These are phyloP conservation scores for Spodoptera litura DNA, from an alignment of 1,140 invertebrate species.

Conservation along the genomic window DNA sequence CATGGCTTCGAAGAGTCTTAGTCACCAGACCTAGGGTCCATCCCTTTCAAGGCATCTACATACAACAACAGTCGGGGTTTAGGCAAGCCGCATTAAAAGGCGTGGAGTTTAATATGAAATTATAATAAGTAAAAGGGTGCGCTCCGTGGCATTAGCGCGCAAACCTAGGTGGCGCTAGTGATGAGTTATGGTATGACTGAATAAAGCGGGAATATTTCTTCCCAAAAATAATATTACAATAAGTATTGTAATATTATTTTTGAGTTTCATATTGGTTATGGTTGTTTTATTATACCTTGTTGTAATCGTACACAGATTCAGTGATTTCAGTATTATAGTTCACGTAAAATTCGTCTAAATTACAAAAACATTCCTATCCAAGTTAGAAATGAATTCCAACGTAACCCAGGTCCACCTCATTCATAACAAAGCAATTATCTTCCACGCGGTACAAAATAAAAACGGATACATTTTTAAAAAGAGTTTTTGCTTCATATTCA, in stretches of 20 bases:
- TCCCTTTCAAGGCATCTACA: slow-evolving; percentile 44
- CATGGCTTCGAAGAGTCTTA: neutral
- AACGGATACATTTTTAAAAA: neutral
- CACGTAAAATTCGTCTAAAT: no score
- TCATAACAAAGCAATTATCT: no score
- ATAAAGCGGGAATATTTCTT: neutral
- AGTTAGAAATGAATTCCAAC: no score
- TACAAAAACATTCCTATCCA: no score
- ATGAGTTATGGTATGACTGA: neutral
- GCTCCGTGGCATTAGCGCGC: slow-evolving; percentile 24
- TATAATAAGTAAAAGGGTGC: slow-evolving; percentile 61
- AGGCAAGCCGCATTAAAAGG: slow-evolving; percentile 41
- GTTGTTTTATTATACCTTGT: no score
- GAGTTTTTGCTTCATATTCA: neutral
- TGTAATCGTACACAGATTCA: no score
- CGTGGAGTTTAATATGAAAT: slow-evolving; percentile 56
- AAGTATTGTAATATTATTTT: no score
- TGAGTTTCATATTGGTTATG: no score
- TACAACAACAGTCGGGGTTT: slow-evolving; percentile 33
- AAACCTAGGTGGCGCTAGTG: slow-evolving; percentile 6
- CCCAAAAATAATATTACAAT: no score
- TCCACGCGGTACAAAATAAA: no score
- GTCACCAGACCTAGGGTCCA: neutral
- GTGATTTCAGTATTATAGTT: no score
- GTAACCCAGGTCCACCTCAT: no score